Evolutionary conservation across 2,113 vertebrate genomes (phyloP), one percentile per base, ranked within the genome.

Genomic region (Cyphotilapia sp.): DNA sequence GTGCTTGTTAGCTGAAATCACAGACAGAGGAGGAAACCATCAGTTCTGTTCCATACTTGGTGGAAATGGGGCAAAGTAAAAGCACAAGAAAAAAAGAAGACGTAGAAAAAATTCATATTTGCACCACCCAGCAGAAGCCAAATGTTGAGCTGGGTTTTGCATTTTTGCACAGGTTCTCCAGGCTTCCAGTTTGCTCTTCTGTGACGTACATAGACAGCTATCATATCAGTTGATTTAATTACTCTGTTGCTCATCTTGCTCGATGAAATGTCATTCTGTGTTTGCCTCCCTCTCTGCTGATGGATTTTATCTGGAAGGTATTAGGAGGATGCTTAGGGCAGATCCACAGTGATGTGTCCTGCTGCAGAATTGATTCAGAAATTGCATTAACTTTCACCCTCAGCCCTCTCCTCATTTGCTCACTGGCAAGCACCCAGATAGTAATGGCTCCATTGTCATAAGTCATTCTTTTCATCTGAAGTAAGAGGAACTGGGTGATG

Each of bases 361-460:
- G 38, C 87, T 24, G 84, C 33, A 69, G 82, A 84, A 95, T 94
- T 95, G 95, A 95, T 95, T 94, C 89, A 19, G 57, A 92, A 95
- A 96, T 96, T 85, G 80, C 92, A 96, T 96, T 96, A 94, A 95
- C 93, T 38, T 94, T 94, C 90, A 84, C 83, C 93, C 85, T 90
- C 24, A 9, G 11, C 53, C 87, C 49, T 63, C 59, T 83, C 47
- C 35, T 84, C 71, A 84, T 69, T 33, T 22, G 84, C 87, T 86
- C 56, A 33, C 35, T 96, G 96, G 95, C 91, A 16, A 90, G 82
- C 84, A 22, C 10, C 95, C 92, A 95, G 93, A 92, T 89, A 27
- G 80, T 94, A 96, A 96, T 95, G 94, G 94, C 45, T 92, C n/a
- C 85, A 3, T 85, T 87, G 93, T 93, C 89, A 83, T 89, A 97